Base-by-base conservation (phyloP, 2,113 vertebrate species). In the Centrocercus urophasianus region DNA sequence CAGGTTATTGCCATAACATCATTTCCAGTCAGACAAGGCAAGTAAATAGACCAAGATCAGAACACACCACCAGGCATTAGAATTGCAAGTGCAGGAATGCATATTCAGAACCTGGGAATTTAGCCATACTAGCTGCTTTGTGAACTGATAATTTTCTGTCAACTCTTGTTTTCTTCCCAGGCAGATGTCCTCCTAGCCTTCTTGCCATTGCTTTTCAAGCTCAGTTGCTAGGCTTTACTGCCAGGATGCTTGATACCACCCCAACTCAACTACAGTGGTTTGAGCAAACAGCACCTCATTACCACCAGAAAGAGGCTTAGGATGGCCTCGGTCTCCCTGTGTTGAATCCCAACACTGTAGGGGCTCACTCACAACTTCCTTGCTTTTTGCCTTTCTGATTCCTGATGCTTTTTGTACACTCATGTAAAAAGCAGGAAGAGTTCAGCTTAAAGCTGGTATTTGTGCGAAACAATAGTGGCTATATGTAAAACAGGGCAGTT, bases 1-100 rank as follows among this genome's bases (percentile, higher is more conserved):
- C 75, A 95, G 79, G 63, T 64, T 95, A 94, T 95, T 95, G 86
- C 70, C 88, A 88, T 95, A 95, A 94, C 88, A 94, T 67, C 7
- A 45, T 84, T 95, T 93, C 90, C 83, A 93, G 88, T 91, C 83
- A 63, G 77, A 65, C 93, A 78, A 65, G 79, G 95, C 70, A 91
- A 94, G 88, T 94, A 84, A 93, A 94, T 5, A 30, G 88, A 65
- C 57, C 71, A 88, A 83, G 72, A 89, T 89, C 78, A 95, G 91
- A 93, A 90, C 2, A 7, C 42, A 75, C 73, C 88, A 95, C 52
- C 70, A 90, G 57, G 65, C 61, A 79, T 78, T 88, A 83, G 43
- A 78, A 83, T 69, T 74, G 21, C 70, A 88, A 89, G 90, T 72
- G 59, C 76, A 63, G 76, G 40, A 93, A 88, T 93, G 70, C 73